Base-by-base conservation (phyloP, 2,113 vertebrate genomes). In the Prochilodus magdalenae region DNA sequence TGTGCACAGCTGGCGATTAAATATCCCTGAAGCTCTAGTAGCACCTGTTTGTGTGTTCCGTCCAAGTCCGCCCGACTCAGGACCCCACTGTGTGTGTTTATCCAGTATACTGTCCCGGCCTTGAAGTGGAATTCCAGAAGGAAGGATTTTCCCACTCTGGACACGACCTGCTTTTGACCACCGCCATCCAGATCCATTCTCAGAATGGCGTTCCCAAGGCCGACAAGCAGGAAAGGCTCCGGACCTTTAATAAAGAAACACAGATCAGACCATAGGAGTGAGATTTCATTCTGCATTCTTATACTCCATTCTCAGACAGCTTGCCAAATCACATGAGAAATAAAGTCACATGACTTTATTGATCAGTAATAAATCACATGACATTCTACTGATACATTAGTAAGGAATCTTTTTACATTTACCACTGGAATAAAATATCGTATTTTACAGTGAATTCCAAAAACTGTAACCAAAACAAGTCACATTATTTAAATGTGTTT, bases 71-170 rank as follows among this genome's bases (percentile, higher is more conserved):
- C 91, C 89, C 93, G 96, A 89, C 95, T 94, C 86, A 99, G 91
- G 12, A 96, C 84, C 22, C 93, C 92, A 7, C 87, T 92, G 76
- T 94, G 90, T 80, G 80, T 90, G 87, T 97, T 93, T 3, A 95
- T 94, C 97, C 98, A 99, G 88, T 97, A 98, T 59, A 99, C 60
- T 71, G 84, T 93, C 79, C 93, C 91, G 51, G 96, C 93, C 20
- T 79, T 81, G 67, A 94, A 96, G 88, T 97, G 91, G 87, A 96
- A 97, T 92, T 98, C 97, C 69, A 93, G 87, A 63, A 96, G 90
- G 0, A 93, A 86, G 0, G 92, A 93, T 0, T 81, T 65, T 2
- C 95, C 96, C 73, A 92, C 92, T 13, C 94, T 90, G 18, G 91
- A 74, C 71, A 94, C 89, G 27, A 99, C 69, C 49, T 87, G 89